Conservation (phyloP, 2,797 vertebrate species). For the Ambastaia sidthimunki region DNA sequence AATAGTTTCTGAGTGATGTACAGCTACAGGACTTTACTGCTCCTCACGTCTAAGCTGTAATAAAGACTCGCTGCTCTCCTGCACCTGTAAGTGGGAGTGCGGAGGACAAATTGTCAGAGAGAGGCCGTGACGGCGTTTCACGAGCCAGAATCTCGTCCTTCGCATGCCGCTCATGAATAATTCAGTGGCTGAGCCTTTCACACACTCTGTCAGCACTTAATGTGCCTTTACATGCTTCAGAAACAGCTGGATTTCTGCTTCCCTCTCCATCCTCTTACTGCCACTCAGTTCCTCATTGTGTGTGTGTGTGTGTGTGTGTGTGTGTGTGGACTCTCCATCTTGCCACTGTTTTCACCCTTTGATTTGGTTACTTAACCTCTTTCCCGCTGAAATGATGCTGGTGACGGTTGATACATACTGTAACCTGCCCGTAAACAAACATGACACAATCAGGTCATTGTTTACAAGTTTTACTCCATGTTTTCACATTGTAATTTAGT, state of each 20-base stretch:
- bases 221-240: constrained; percentile 49
- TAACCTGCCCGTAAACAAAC: no score
- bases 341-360: neutral
- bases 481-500: no score
- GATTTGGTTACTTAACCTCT: neutral
- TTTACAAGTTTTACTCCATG: neutral
- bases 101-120: constrained; percentile 40
- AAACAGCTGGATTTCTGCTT: constrained; percentile 47
- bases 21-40: constrained; percentile 20
- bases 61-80: constrained; percentile 35
- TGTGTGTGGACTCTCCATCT: no score
- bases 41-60: constrained; percentile 26
- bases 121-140: constrained; percentile 22
- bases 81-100: constrained; percentile 38
- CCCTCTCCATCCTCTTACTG: neutral
- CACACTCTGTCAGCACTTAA: constrained; percentile 40
- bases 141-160: constrained; percentile 39
- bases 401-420: no score
- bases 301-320: neutral
- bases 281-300: constrained; percentile 26
- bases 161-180: constrained; percentile 34
- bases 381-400: neutral
- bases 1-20: constrained; percentile 26
- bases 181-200: constrained; percentile 34
- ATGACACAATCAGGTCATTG: neutral